Evolutionary conservation across 2,113 vertebrate genomes (phyloP).

Genomic region (Xiphophorus maculatus): DNA sequence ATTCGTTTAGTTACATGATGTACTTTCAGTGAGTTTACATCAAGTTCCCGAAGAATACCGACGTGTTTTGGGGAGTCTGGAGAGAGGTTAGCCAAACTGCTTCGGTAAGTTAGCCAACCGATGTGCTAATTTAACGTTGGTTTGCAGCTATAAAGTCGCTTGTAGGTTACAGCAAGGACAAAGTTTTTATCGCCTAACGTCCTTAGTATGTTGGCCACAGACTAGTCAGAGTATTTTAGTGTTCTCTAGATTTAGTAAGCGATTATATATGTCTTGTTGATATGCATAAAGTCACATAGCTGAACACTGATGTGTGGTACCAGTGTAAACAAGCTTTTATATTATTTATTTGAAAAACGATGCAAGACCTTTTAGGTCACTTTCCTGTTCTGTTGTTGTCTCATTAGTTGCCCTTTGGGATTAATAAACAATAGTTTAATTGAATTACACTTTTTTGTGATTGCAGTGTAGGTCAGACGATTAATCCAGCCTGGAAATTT

Average conservation of each 20-base stretch:
- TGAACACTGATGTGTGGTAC: too few species aligned
- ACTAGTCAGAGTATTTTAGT: neutral
- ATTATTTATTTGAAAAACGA: neutral
- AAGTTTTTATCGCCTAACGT: neutral
- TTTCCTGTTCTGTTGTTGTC: neutral
- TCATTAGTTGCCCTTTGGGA: neutral
- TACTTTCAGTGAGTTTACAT: neutral
- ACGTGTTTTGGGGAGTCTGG: neutral
- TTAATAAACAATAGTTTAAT: neutral
- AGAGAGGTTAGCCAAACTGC: slow-evolving; percentile 26
- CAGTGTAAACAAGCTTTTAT: neutral
- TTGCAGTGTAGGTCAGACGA: neutral
- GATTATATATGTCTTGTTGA: neutral
- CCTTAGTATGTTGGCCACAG: fast-evolving
- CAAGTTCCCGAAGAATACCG: neutral
- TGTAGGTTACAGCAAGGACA: neutral
- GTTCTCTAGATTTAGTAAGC: neutral
- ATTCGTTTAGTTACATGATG: neutral
- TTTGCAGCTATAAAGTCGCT: neutral
- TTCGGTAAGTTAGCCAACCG: slow-evolving; percentile 56
- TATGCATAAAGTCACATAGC: neutral
- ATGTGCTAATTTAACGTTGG: neutral
- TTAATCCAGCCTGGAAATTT: too few species aligned
- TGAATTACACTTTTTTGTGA: neutral
- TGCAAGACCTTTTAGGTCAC: neutral